A percentile compares a stretch with the other conserved stretches of the same genome.
Evolutionary conservation across 2,888 invertebrate genomes (phyloP).

Genomic region (Noctuana brunneofusca): DNA sequence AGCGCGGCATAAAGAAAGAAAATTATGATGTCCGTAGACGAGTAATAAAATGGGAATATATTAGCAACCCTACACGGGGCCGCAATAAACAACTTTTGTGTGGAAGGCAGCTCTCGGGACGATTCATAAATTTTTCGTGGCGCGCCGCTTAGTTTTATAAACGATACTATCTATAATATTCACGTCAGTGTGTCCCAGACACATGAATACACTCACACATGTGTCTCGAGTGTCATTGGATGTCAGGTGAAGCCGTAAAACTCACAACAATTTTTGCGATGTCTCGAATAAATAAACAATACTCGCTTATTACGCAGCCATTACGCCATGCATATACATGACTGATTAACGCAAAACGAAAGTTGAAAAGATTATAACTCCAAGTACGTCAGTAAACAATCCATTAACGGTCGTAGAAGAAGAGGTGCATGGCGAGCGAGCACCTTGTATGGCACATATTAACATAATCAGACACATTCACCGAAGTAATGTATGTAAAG

Average conservation of each 20-base stretch:
- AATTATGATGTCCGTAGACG: constrained; percentile 69
- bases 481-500: constrained; percentile 77
- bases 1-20: constrained; percentile 66
- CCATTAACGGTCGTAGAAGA: constrained; percentile 68
- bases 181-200: constrained; percentile 43
- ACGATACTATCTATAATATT: constrained; percentile 71
- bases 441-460: constrained; percentile 63
- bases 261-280: constrained; percentile 42
- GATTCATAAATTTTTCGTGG: constrained; percentile 77
- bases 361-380: constrained; percentile 48
- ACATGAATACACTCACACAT: constrained; percentile 42
- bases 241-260: constrained; percentile 42
- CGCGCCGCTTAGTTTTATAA: constrained; percentile 78
- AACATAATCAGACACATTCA: constrained; percentile 79
- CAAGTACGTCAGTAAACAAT: constrained; percentile 64
- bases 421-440: constrained; percentile 61
- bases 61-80: constrained; percentile 68
- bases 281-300: constrained; percentile 34
- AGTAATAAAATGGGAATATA: constrained; percentile 67
- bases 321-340: constrained; percentile 47
- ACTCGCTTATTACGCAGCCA: constrained; percentile 37
- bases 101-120: constrained; percentile 75
- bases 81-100: constrained; percentile 79
- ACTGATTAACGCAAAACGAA: constrained; percentile 49
- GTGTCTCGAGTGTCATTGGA: constrained; percentile 43